These are phyloP conservation scores for Cinara cedri DNA, from an alignment of 2,888 invertebrate genomes.

Conservation along the genomic window DNA sequence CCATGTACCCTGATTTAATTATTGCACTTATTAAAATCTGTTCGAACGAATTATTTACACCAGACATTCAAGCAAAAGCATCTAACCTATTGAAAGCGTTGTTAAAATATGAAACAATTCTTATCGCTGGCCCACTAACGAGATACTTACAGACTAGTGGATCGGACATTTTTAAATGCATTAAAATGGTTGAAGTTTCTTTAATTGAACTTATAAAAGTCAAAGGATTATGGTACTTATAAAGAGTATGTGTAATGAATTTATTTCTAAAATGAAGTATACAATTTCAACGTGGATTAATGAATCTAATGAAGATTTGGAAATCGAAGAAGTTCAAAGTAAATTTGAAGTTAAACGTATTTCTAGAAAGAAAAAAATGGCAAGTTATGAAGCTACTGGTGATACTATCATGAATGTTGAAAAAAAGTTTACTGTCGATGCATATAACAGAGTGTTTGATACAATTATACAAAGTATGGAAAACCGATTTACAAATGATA, in stretches of 20 bases:
- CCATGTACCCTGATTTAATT: too few species aligned
- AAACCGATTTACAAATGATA: too few species aligned
- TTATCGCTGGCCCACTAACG: not conserved
- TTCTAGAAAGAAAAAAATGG: slow-evolving; percentile 6
- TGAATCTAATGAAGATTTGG: slow-evolving; percentile 1
- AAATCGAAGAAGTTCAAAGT: not conserved
- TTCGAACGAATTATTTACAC: too few species aligned
- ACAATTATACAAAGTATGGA: too few species aligned
- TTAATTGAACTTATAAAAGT: slow-evolving; percentile 13
- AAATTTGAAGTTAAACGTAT: slow-evolving; percentile 11
- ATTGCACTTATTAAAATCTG: too few species aligned
- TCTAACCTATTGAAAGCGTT: slow-evolving; percentile 1
- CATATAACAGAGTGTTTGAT: too few species aligned
- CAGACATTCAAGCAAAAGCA: too few species aligned
- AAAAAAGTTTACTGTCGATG: too few species aligned
- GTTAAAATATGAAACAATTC: slow-evolving; percentile 20
- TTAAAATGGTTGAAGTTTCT: slow-evolving; percentile 8
- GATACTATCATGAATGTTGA: not conserved
- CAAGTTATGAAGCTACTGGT: slow-evolving; percentile 4
- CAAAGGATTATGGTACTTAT: slow-evolving; percentile 5
- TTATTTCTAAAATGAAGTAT: slow-evolving; percentile 1
- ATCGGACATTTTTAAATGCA: not conserved
- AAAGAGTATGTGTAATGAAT: slow-evolving; percentile 8
- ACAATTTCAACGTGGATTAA: slow-evolving; percentile 4
- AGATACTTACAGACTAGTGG: slow-evolving; percentile 7